Percentiles rank a stretch among this genome's conserved stretches.
Evolutionary conservation across 2,113 vertebrate genomes (phyloP).

Genomic region (Zosterops japonicus): DNA sequence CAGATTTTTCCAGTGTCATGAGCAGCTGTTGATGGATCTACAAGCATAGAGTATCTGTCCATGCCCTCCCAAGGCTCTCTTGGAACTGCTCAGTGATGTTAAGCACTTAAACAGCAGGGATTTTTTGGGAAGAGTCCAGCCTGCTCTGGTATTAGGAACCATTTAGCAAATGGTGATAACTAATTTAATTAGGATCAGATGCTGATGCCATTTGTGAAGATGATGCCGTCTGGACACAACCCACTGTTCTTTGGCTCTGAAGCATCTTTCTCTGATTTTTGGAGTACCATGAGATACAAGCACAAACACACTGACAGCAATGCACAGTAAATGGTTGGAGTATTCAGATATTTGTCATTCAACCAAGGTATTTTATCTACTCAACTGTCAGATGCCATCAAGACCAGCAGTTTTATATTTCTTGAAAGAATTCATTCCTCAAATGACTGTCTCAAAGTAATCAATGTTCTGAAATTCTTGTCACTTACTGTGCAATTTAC

Average conservation of each 20-base stretch:
- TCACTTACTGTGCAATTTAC: constrained; percentile 15
- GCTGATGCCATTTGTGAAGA: constrained; percentile 51
- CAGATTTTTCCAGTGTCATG: background rate
- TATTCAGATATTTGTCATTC: constrained; percentile 8
- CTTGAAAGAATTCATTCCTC: constrained; percentile 14
- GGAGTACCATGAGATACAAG: background rate
- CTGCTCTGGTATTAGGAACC: constrained; percentile 24
- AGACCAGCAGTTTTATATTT: constrained; percentile 10
- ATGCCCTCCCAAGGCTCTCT: constrained; percentile 27
- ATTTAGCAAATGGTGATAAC: constrained; percentile 51
- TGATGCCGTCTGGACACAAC: constrained; percentile 27
- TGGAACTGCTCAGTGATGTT: constrained; percentile 21
- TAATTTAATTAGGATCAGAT: constrained; percentile 63
- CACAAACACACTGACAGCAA: background rate
- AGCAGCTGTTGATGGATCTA: background rate
- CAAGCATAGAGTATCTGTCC: background rate
- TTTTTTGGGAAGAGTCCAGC: constrained; percentile 48
- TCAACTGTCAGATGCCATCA: background rate
- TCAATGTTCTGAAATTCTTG: constrained; percentile 20
- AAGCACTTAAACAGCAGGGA: constrained; percentile 44
- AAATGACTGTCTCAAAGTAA: background rate
- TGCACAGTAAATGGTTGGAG: background rate
- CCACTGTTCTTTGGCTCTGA: constrained; percentile 42
- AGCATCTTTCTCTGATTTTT: background rate
- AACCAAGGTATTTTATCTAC: constrained; percentile 4